These are phyloP conservation scores for Alca torda DNA, from an alignment of 2,797 vertebrate genomes.

Conservation along the genomic window DNA sequence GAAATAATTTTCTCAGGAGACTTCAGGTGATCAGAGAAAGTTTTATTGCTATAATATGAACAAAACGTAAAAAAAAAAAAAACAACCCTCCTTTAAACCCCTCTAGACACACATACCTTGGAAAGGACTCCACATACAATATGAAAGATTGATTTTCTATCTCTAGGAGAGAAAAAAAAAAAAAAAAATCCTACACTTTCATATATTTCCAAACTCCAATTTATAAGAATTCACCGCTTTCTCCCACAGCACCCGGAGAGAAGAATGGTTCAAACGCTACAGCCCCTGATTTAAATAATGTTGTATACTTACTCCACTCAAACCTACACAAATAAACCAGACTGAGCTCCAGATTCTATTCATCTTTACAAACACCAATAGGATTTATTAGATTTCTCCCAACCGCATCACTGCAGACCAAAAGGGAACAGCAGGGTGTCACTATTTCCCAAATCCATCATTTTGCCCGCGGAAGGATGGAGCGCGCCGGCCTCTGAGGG, in stretches of 20 bases:
- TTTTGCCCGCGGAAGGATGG: neutral
- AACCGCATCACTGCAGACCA: neutral
- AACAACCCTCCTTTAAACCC: neutral
- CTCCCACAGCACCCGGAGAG: neutral
- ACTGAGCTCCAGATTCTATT: neutral
- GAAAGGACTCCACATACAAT: neutral
- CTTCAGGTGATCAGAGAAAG: neutral
- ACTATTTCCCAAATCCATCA: neutral
- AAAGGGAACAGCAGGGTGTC: neutral
- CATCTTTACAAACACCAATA: neutral
- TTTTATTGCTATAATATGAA: neutral
- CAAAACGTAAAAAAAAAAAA: neutral
- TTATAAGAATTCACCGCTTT: neutral
- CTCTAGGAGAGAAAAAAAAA: neutral
- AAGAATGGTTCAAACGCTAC: neutral
- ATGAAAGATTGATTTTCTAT: neutral
- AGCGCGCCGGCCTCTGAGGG: neutral
- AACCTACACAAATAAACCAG: neutral
- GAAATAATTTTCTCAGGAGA: neutral
- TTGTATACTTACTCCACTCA: neutral
- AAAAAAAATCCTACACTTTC: neutral
- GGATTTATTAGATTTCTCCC: neutral
- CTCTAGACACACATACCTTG: fast-evolving
- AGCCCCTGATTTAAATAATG: neutral
- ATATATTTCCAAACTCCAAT: neutral